Conservation (phyloP, 1,140 invertebrate genomes). For the Luehdorfia chinensis region DNA sequence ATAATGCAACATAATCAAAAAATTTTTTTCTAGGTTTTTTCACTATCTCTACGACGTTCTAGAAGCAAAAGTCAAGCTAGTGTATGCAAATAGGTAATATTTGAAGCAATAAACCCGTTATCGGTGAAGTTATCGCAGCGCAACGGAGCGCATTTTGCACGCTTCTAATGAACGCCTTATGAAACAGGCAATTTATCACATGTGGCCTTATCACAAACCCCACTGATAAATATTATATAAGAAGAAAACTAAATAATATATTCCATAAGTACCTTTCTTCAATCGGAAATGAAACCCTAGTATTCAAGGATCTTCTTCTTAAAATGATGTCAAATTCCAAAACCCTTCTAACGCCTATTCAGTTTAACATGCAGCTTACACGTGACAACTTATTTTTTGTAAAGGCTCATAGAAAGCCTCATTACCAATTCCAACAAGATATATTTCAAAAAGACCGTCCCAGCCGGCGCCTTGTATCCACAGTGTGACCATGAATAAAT, state of each 20-base stretch:
- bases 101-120: conserved; percentile 71
- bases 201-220: conserved; percentile 62
- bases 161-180: conserved; percentile 74
- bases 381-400: conserved; percentile 54
- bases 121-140: conserved; percentile 65
- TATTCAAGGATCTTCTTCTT: conserved; percentile 4
- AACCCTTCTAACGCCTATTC: conserved; percentile 47
- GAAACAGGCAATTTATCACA: conserved; percentile 76
- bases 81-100: conserved; percentile 67
- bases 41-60: conserved; percentile 24
- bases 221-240: conserved; percentile 69
- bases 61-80: conserved; percentile 38
- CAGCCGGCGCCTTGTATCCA: conserved; percentile 65
- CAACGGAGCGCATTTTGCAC: conserved; percentile 72
- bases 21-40: conserved; percentile 25
- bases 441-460: conserved; percentile 59
- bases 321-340: conserved; percentile 37
- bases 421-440: conserved; percentile 65
- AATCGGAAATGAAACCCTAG: too few relatives aligned
- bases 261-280: conserved; percentile 26
- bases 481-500: conserved; percentile 71
- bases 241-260: conserved; percentile 64
- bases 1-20: conserved; percentile 16
- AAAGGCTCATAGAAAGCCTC: conserved; percentile 57
- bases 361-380: conserved; percentile 56